These are phyloP conservation scores for Harpagoxenus sublaevis DNA, from an alignment of 2,888 invertebrate species.

Conservation along the genomic window DNA sequence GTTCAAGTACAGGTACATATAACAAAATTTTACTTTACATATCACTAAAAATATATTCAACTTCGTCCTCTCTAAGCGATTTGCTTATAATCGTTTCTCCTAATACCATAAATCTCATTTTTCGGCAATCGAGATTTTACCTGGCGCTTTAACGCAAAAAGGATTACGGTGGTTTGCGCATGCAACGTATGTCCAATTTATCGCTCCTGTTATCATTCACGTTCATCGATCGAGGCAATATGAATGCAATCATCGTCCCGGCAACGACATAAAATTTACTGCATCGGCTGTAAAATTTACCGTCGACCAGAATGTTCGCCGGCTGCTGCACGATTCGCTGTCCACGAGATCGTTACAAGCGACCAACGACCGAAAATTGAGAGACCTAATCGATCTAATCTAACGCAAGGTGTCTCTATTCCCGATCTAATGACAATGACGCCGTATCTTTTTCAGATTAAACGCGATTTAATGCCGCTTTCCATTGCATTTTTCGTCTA, in stretches of 20 bases:
- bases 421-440: neutral
- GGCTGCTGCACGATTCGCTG: slow-evolving; percentile 44
- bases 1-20: neutral
- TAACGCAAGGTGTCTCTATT: neutral
- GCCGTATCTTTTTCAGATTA: neutral
- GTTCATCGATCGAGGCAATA: slow-evolving; percentile 53
- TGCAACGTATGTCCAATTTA: slow-evolving; percentile 37
- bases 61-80: too few relatives aligned
- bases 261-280: slow-evolving; percentile 63
- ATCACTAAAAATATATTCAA: too few relatives aligned
- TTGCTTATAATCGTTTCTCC: neutral
- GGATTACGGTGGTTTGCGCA: neutral
- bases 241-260: slow-evolving; percentile 57
- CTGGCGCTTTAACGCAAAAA: slow-evolving; percentile 19
- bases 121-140: slow-evolving; percentile 22
- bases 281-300: slow-evolving; percentile 64
- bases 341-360: slow-evolving; percentile 67
- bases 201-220: slow-evolving; percentile 52
- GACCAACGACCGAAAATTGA: slow-evolving; percentile 49
- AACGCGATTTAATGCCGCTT: neutral
- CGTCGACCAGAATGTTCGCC: slow-evolving; percentile 37
- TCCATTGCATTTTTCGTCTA: neutral
- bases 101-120: neutral
- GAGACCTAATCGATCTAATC: neutral
- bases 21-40: too few relatives aligned